These are phyloP conservation scores for Sternarchorhynchus goeldii DNA, from an alignment of 2,797 vertebrate species.

Conservation along the genomic window DNA sequence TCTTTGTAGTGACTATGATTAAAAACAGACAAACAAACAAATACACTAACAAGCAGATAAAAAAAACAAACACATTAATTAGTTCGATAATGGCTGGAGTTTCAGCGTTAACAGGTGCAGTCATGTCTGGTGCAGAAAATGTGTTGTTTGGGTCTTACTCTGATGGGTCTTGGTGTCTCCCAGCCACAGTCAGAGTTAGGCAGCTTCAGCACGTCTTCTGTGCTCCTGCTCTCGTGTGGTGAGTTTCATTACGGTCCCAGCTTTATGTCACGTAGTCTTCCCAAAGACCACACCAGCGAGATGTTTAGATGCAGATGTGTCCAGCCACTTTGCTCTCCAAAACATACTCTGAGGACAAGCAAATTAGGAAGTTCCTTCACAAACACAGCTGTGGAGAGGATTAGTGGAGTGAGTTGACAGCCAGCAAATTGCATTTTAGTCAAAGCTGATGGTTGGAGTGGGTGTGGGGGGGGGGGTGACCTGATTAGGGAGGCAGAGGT, in stretches of 20 bases:
- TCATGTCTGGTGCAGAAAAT: not conserved
- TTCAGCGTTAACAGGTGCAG: too few relatives aligned
- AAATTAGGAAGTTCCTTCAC: conserved; percentile 79
- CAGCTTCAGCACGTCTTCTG: not conserved
- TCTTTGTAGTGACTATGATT: not conserved
- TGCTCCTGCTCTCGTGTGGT: too few relatives aligned
- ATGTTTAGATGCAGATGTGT: conserved; percentile 57
- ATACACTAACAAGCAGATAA: too few relatives aligned
- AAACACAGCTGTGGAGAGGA: conserved; percentile 78
- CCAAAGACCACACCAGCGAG: conserved; percentile 12
- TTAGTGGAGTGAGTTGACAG: conserved; percentile 83
- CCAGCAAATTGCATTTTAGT: conserved; percentile 86
- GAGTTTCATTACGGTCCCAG: not conserved
- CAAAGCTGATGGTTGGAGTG: conserved; percentile 69
- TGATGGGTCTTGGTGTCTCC: not conserved
- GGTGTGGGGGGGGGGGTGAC: conserved; percentile 50
- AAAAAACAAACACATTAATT: too few relatives aligned
- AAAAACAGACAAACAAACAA: too few relatives aligned
- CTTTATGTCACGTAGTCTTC: not conserved
- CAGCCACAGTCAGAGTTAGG: not conserved
- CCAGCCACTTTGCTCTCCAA: conserved; percentile 69
- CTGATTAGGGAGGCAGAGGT: too few relatives aligned
- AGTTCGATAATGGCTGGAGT: too few relatives aligned
- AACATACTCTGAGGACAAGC: conserved; percentile 71
- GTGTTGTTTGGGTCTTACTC: not conserved